A percentile compares a stretch with the other conserved stretches of the same genome.
phyloP scores from a whole-genome alignment of 1,140 invertebrate genomes.

The Brachionus paranguensis region DNA sequence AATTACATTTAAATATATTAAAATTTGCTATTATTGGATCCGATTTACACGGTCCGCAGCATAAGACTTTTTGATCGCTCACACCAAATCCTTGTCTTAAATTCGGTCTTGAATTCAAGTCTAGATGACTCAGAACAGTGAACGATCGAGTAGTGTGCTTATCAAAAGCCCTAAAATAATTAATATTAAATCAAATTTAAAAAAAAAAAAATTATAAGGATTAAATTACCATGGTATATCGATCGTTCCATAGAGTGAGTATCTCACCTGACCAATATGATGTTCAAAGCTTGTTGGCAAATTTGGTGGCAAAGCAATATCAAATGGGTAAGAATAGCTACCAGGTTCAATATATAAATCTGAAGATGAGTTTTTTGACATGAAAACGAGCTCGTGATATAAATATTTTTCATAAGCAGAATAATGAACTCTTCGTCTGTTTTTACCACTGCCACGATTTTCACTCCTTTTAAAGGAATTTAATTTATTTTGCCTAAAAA shows the following conservation, averaged over 20 bases:
- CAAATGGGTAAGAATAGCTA: constrained; percentile 56
- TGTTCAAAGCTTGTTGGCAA: constrained; percentile 58
- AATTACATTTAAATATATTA: constrained; percentile 10
- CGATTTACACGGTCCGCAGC: constrained; percentile 16
- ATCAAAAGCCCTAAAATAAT: constrained; percentile 42
- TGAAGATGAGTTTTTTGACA: background rate
- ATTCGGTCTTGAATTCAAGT: constrained; percentile 46
- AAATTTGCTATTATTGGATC: constrained; percentile 11
- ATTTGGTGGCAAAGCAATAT: constrained; percentile 55
- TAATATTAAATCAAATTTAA: background rate
- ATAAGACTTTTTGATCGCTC: background rate
- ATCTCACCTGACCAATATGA: constrained; percentile 55
- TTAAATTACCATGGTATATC: constrained; percentile 49
- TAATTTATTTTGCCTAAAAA: background rate
- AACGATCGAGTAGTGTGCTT: constrained; percentile 47
- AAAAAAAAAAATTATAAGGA: constrained; percentile 43
- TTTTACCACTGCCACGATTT: constrained; percentile 12
- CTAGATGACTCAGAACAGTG: constrained; percentile 48
- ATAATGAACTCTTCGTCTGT: background rate
- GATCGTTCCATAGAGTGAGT: constrained; percentile 54
- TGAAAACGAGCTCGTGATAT: background rate
- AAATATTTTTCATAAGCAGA: constrained; percentile 14
- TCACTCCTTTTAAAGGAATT: background rate
- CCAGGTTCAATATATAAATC: constrained; percentile 45
- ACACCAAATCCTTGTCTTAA: background rate